These are phyloP conservation scores for Cyanistes caeruleus DNA, from an alignment of 2,113 vertebrate species.

Conservation along the genomic window DNA sequence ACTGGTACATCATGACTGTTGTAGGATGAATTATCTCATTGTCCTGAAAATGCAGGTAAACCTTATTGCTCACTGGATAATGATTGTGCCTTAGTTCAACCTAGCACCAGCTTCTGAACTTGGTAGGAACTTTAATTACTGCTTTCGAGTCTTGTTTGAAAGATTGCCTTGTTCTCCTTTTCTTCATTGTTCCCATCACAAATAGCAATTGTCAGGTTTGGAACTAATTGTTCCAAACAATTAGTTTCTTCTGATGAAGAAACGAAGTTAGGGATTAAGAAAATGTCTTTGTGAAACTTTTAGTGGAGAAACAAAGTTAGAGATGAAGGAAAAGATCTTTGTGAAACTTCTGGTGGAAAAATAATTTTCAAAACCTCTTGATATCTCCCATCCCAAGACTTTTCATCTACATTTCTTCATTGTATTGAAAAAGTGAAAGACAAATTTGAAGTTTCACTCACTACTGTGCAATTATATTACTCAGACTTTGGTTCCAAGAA, in stretches of 20 bases:
- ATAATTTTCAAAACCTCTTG: neutral
- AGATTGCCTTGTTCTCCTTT: neutral
- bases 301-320: neutral
- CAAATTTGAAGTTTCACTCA: neutral
- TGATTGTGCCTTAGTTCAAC: neutral
- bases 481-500: neutral
- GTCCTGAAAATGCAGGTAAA: neutral
- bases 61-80: neutral
- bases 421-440: neutral
- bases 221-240: neutral
- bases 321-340: neutral
- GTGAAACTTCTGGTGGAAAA: neutral
- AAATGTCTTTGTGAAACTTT: neutral
- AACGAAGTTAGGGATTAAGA: neutral
- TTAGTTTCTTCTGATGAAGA: neutral
- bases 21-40: neutral
- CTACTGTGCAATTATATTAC: neutral
- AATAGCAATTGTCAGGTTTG: neutral
- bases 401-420: neutral
- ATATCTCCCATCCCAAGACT: neutral
- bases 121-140: neutral
- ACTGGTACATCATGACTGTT: neutral
- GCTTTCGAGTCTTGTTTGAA: neutral
- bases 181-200: neutral
- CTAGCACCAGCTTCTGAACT: neutral